Evolutionary conservation across 2,888 invertebrate species (phyloP), one percentile per base, ranked within the genome.

Genomic region (Cephonodes hylas): DNA sequence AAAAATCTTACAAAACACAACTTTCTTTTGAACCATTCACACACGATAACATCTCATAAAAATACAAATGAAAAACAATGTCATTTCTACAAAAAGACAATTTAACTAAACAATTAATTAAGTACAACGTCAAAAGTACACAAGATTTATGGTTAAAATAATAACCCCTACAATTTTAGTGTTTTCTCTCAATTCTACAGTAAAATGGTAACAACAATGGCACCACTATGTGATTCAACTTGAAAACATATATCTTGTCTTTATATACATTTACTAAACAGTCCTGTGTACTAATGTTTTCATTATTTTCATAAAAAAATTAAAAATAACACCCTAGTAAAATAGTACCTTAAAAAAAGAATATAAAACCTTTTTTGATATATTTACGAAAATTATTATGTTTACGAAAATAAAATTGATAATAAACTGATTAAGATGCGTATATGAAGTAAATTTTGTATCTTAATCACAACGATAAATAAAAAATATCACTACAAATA

Each of bases 181-280:
- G 31, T 64, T 62, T 27, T 61, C 25, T 53, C 20, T 59, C 31
- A 23, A 45, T 66, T 71, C 65, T 81, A 77, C 59, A 78, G 66
- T 73, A 71, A 76, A 86, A 89, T 89, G 91, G 91, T 91, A 91
- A 91, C 90, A 77, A 66, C 70, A 73, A 91, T 91, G 91, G 90
- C 91, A 89, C 89, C 89, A 88, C 77, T 84, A 70, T 64, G 68
- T 64, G 38, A 58, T 58, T 58, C 20, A 13, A 57, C 15, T 57
- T 42, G 13, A n/a, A 20, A 22, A 46, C 31, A 18, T 15, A 6
- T 23, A 0, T 58, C 1, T 58, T 38, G 38, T 58, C 13, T 44
- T 42, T 60, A 42, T 31, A 38, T 38, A 38, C 38, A 38, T 38
- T 44, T 60, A 42, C 27, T 13, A 27, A 60, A 53, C 31, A 10